phyloP scores from a whole-genome alignment of 2,888 invertebrate species.

The Rapana venosa region DNA sequence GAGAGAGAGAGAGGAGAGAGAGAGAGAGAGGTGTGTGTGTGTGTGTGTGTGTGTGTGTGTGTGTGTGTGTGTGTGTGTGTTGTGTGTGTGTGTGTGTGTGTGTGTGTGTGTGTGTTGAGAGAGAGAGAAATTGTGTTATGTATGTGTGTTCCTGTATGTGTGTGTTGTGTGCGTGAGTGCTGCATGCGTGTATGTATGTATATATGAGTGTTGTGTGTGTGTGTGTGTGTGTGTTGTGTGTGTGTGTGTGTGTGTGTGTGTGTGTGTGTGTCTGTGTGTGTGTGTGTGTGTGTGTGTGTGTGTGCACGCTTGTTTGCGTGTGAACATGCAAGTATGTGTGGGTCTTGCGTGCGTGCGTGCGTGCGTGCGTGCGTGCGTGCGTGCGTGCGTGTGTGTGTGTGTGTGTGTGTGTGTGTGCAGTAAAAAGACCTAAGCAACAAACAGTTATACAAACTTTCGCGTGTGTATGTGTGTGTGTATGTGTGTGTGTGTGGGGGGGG shows the following conservation, averaged over 20 bases:
- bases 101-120: neutral
- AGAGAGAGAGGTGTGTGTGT: too few species aligned
- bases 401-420: conserved; percentile 28
- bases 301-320: too few species aligned
- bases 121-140: too few species aligned
- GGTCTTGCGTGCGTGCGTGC: neutral
- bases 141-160: neutral
- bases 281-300: conserved; percentile 7
- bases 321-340: too few species aligned
- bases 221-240: neutral
- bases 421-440: too few species aligned
- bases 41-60: too few species aligned
- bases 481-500: neutral
- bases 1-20: too few species aligned
- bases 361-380: neutral
- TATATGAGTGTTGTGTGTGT: neutral
- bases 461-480: neutral
- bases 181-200: neutral
- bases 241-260: conserved; percentile 10
- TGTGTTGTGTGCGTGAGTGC: neutral
- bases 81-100: too few species aligned
- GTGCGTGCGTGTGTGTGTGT: conserved; percentile 1
- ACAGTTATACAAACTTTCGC: too few species aligned
- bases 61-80: too few species aligned
- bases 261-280: neutral